These are phyloP conservation scores for Perognathus longimembris DNA, from an alignment of 2,113 vertebrate species.

Conservation along the genomic window DNA sequence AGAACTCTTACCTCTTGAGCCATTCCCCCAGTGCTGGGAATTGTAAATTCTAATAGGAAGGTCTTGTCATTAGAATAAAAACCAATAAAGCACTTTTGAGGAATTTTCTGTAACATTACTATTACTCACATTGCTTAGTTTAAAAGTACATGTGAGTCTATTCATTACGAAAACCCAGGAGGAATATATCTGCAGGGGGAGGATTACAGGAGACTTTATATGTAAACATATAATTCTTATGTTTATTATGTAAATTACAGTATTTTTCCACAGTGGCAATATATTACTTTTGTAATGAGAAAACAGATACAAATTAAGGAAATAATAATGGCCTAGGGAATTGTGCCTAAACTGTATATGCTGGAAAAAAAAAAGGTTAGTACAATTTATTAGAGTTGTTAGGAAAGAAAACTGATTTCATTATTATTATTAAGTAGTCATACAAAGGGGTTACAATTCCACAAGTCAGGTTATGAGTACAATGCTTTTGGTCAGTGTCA, in stretches of 20 bases:
- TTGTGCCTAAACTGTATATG: neutral
- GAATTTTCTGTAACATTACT: neutral
- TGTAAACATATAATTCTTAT: neutral
- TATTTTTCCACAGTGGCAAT: neutral
- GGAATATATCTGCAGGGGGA: neutral
- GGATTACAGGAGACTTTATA: neutral
- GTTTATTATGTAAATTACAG: neutral
- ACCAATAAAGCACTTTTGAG: neutral
- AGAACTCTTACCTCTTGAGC: no score
- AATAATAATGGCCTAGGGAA: neutral
- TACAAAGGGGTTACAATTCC: no score
- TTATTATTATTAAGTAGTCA: no score
- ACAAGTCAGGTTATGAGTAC: no score
- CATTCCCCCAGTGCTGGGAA: neutral
- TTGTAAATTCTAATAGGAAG: neutral
- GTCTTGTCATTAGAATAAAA: neutral
- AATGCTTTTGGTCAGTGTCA: no score
- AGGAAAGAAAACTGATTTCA: neutral
- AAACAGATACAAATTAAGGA: neutral
- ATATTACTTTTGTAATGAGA: constrained; percentile 25
- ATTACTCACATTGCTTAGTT: neutral
- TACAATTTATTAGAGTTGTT: neutral
- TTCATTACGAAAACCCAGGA: neutral
- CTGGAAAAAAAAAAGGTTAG: neutral
- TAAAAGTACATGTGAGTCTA: neutral